Evolutionary conservation across 2,113 vertebrate genomes (phyloP), one percentile per base, ranked within the genome.

Genomic region (Cephalopterus ornatus): DNA sequence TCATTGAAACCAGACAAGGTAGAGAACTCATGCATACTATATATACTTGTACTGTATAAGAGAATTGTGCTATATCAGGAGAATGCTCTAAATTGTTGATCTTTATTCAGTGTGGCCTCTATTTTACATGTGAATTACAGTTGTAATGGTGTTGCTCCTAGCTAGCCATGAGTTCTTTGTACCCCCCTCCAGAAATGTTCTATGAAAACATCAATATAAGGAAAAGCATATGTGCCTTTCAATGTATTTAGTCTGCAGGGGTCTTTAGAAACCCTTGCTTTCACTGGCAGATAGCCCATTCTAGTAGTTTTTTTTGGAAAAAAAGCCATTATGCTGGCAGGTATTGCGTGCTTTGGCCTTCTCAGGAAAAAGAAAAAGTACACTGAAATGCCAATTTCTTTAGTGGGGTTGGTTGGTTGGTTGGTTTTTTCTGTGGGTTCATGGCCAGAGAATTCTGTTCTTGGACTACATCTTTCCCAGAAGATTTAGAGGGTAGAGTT

Each of bases 101-200:
- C 4, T 67, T 62, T 42, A 66, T 67, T 47, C 33, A 37, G 9
- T 8, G 17, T 78, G 33, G 11, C 27, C 33, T 59, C 11, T 73
- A 1, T 74, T 68, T 76, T 71, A 15, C n/a, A 7, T 33, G 2
- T 28, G 15, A 50, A 67, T 19, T 78, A 23, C 41, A 76, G 37
- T 37, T 0, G 1, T 52, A 33, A 41, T 23, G 15, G 30, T 62
- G 58, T 72, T 0, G 0, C 41, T 93, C 9, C 20, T 66, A 71
- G 27, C 4, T 41, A 78, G 47, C 33, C 58, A 2, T n/a, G 26
- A 65, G 32, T 83, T 77, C 46, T 88, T 86, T 39, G 11, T 80
- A 32, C 33, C 13, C 49, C 23, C 3, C 4, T 85, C 8, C 22
- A 74, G n/a, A 27, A 71, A 9, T 8, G 1, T 8, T 46, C 12